Conservation (phyloP, 1,140 invertebrate genomes). For the Dendroctonus ponderosae region DNA sequence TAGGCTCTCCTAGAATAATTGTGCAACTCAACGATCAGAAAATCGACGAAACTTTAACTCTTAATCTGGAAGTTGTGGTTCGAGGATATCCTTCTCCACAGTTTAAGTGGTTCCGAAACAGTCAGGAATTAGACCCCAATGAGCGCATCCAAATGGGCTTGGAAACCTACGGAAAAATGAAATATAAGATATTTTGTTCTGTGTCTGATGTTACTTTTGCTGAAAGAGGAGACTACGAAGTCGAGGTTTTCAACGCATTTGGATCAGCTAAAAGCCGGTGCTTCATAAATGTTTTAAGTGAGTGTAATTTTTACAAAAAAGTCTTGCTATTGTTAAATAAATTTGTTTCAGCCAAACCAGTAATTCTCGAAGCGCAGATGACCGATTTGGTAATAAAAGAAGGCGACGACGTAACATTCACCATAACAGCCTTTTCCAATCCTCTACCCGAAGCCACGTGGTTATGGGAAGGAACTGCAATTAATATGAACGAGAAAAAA, state of each 20-base stretch:
- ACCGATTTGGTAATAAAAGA: slow-evolving; percentile 21
- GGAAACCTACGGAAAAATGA: slow-evolving; percentile 23
- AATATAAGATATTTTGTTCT: slow-evolving; percentile 24
- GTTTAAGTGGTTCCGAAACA: slow-evolving; percentile 30
- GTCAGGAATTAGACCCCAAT: slow-evolving; percentile 21
- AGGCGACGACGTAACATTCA: slow-evolving; percentile 23
- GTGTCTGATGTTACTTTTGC: slow-evolving; percentile 23
- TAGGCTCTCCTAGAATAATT: slow-evolving; percentile 26
- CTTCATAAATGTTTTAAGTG: slow-evolving; percentile 24
- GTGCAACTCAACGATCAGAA: slow-evolving; percentile 24
- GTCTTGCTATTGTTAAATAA: neutral
- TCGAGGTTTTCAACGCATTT: slow-evolving; percentile 17
- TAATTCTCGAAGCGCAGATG: slow-evolving; percentile 27
- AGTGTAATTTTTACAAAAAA: neutral
- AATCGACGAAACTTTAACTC: slow-evolving; percentile 9
- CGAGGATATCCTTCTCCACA: slow-evolving; percentile 17
- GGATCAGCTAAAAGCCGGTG: slow-evolving; percentile 19
- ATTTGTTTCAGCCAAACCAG: slow-evolving; percentile 25
- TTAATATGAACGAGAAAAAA: slow-evolving; percentile 17
- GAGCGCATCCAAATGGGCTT: slow-evolving; percentile 23
- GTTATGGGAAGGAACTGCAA: slow-evolving; percentile 19
- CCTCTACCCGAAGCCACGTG: slow-evolving; percentile 21
- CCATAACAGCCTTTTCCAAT: slow-evolving; percentile 15
- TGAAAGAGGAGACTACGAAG: slow-evolving; percentile 25
- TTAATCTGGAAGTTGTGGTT: slow-evolving; percentile 16